Evolutionary conservation across 1,140 invertebrate genomes (phyloP).

Genomic region (Drosophila mayri): DNA sequence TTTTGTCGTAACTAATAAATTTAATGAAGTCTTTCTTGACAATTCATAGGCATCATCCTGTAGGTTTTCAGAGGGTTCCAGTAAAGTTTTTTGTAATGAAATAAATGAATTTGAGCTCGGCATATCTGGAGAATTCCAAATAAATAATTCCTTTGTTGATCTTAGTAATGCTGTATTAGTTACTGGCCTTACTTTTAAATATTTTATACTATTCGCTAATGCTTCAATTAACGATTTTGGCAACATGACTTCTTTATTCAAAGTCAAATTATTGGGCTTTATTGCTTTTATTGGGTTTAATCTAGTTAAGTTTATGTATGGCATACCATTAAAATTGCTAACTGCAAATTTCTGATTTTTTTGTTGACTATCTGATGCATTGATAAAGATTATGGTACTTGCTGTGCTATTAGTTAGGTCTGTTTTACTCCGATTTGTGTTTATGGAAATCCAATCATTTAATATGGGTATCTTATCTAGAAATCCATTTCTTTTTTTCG

Average conservation of each 20-base stretch:
- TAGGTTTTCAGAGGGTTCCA: slow-evolving; percentile 21
- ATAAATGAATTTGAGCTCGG: background rate
- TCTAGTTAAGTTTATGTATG: background rate
- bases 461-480: background rate
- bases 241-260: background rate
- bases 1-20: background rate
- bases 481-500: background rate
- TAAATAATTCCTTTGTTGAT: slow-evolving; percentile 3
- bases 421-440: slow-evolving; percentile 2
- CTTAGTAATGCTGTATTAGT: background rate
- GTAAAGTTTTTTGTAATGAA: background rate
- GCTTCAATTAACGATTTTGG: background rate
- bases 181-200: background rate
- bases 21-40: background rate
- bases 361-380: background rate
- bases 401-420: slow-evolving; percentile 8
- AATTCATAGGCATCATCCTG: background rate
- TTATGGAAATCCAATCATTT: slow-evolving; percentile 12
- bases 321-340: background rate
- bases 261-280: background rate
- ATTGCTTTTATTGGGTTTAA: background rate
- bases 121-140: background rate
- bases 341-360: background rate
- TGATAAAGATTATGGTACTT: background rate
- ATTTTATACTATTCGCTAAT: background rate